Conservation (phyloP, 2,888 invertebrate genomes). For the Metacarcinus magister region DNA sequence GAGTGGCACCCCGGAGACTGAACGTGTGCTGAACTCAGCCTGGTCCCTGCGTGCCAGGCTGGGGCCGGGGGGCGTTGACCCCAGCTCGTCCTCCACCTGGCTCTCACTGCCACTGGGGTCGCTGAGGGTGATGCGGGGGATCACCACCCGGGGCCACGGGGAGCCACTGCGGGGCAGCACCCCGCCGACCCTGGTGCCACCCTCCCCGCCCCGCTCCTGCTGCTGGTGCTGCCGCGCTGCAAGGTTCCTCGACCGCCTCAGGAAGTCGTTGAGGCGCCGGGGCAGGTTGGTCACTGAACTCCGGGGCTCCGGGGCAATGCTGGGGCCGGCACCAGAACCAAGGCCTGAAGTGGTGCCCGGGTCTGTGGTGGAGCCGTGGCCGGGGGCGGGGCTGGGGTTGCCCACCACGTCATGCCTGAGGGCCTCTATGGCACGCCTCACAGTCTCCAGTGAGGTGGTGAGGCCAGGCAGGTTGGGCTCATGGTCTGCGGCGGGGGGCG, state of each 20-base stretch:
- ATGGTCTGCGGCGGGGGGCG: constrained; percentile 62
- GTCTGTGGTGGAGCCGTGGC: too few relatives aligned
- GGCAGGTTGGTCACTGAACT: constrained; percentile 76
- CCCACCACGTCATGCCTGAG: constrained; percentile 71
- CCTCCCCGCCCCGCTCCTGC: not conserved
- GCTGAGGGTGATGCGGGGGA: constrained; percentile 79
- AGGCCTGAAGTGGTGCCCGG: not conserved
- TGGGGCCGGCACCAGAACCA: not conserved
- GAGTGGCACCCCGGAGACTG: constrained; percentile 75
- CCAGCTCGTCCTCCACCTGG: constrained; percentile 76
- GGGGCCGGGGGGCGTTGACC: not conserved
- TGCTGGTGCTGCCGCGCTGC: constrained; percentile 61
- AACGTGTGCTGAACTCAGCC: constrained; percentile 74
- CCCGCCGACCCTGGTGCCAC: not conserved
- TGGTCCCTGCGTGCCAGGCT: constrained; percentile 57
- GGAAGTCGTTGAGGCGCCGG: constrained; percentile 76
- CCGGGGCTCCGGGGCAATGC: not conserved
- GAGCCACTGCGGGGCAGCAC: constrained; percentile 40
- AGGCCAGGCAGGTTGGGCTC: constrained; percentile 76
- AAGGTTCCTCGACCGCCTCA: constrained; percentile 72
- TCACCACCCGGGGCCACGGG: constrained; percentile 72
- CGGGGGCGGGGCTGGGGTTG: not conserved
- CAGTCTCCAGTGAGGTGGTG: constrained; percentile 76
- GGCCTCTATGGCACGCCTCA: constrained; percentile 80
- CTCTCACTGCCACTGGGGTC: constrained; percentile 78